Percentiles rank a stretch among this genome's conserved stretches.
Evolutionary conservation across 1,140 invertebrate species (phyloP).

Genomic region (Scaptomyza pallida): DNA sequence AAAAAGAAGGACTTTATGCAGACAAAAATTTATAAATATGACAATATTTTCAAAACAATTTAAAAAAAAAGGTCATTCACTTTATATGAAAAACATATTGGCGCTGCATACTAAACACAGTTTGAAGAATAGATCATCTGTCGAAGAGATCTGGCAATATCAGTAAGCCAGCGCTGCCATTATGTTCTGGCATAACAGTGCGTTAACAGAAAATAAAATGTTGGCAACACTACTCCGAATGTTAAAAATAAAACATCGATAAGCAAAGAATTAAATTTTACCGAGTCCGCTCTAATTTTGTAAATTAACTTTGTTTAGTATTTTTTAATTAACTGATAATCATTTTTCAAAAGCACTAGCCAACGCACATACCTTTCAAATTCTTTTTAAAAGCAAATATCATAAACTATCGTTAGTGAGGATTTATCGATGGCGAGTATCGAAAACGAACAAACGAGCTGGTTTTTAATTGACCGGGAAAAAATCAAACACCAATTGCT

Average conservation of each 20-base stretch:
- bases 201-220: neutral
- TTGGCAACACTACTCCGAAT: neutral
- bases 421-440: conserved; percentile 20
- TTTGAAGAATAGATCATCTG: neutral
- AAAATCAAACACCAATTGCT: conserved; percentile 53
- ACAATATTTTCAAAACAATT: too few relatives aligned
- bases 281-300: too few relatives aligned
- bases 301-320: too few relatives aligned
- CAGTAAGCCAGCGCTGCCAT: neutral
- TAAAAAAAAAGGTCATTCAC: too few relatives aligned
- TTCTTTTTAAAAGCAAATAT: neutral
- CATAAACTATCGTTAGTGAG: neutral
- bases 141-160: neutral
- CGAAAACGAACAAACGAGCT: conserved; percentile 17
- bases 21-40: too few relatives aligned
- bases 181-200: neutral
- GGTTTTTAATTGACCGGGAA: conserved; percentile 60
- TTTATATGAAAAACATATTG: neutral
- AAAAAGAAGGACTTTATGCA: too few relatives aligned
- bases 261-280: neutral
- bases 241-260: neutral
- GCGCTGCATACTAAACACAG: neutral
- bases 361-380: neutral
- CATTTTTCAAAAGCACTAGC: neutral
- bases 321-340: too few relatives aligned